Evolutionary conservation across 2,797 vertebrate species (phyloP).

Genomic region (Periparus ater): DNA sequence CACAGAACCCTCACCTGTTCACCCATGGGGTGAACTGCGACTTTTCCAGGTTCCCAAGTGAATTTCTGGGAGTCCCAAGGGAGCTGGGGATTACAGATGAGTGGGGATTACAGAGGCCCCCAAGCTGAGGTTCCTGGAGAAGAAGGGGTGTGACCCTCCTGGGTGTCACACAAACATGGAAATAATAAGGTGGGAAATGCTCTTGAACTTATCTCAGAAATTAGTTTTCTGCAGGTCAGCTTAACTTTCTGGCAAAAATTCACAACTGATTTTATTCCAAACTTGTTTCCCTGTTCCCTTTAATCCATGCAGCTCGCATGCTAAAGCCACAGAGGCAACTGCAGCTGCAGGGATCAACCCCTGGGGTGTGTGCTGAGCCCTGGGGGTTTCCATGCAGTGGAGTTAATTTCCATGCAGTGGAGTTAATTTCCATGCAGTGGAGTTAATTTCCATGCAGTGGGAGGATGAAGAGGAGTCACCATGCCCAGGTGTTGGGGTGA

Average conservation of each 20-base stretch:
- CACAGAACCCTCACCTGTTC: background rate
- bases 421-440: no score
- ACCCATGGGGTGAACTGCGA: rapidly evolving
- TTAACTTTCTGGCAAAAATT: slow-evolving; percentile 27
- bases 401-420: no score
- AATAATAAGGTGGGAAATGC: slow-evolving; percentile 4
- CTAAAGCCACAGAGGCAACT: background rate
- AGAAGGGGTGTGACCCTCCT: background rate
- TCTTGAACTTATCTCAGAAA: background rate
- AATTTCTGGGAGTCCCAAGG: background rate
- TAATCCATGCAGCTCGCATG: background rate
- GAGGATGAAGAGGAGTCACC: background rate
- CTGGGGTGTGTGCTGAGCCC: background rate
- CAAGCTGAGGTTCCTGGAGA: background rate
- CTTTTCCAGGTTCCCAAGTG: background rate
- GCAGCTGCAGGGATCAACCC: background rate
- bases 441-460: rapidly evolving
- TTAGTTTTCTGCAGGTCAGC: slow-evolving; percentile 14
- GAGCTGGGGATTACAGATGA: background rate
- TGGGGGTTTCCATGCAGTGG: rapidly evolving
- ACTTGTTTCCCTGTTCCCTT: background rate
- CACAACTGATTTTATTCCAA: background rate
- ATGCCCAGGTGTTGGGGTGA: background rate
- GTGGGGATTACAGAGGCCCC: background rate
- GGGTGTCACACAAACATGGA: background rate